Evolutionary conservation across 2,888 invertebrate genomes (phyloP).

Genomic region (Mythimna impura): DNA sequence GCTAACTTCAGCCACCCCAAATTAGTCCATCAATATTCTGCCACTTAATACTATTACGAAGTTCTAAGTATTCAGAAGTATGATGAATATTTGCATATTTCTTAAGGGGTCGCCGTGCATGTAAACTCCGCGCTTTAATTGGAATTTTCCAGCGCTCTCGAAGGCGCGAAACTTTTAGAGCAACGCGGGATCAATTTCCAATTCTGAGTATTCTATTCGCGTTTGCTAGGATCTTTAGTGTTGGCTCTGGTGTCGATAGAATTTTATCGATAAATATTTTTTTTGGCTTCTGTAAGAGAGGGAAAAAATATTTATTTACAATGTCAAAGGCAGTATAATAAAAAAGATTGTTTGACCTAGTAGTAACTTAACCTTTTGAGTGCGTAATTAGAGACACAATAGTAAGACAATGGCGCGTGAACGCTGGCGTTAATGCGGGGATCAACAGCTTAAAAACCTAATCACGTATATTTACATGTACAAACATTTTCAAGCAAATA

Average conservation of each 20-base stretch:
- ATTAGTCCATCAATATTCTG: slow-evolving; percentile 63
- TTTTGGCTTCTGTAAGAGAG: neutral
- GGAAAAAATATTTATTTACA: neutral
- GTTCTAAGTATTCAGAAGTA: slow-evolving; percentile 58
- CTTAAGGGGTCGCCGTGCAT: slow-evolving; percentile 69
- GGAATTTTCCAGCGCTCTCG: slow-evolving; percentile 78
- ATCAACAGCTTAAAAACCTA: too few species aligned
- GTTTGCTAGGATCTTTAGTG: slow-evolving; percentile 66
- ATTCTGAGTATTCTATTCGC: slow-evolving; percentile 82
- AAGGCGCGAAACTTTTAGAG: slow-evolving; percentile 71
- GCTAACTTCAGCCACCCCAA: slow-evolving; percentile 22
- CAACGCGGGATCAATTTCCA: slow-evolving; percentile 83
- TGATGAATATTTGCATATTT: slow-evolving; percentile 71
- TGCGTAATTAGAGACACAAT: too few species aligned
- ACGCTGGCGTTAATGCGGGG: too few species aligned
- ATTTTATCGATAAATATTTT: slow-evolving; percentile 42
- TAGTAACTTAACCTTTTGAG: too few species aligned
- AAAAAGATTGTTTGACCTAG: too few species aligned
- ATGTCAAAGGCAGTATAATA: neutral
- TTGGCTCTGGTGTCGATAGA: slow-evolving; percentile 47
- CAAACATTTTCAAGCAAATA: neutral
- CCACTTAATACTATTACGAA: slow-evolving; percentile 64
- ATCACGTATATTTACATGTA: too few species aligned
- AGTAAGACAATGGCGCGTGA: too few species aligned
- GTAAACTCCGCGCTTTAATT: slow-evolving; percentile 80